phyloP scores from a whole-genome alignment of 2,797 vertebrate species.

The Hippoglossus hippoglossus region DNA sequence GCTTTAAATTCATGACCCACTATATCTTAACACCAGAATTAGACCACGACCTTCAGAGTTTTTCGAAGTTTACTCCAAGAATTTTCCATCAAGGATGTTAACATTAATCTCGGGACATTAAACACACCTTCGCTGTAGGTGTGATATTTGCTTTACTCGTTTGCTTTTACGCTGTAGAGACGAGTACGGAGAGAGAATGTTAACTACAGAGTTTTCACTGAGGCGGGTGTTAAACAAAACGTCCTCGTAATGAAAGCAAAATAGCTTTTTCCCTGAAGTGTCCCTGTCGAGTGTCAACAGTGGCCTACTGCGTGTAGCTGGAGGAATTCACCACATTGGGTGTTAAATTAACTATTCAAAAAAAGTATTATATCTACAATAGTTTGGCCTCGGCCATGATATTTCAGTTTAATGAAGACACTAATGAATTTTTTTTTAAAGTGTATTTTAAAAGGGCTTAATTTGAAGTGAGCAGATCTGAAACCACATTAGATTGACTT shows the following conservation, averaged over 20 bases:
- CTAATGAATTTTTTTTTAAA: too few relatives aligned
- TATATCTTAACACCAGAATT: neutral
- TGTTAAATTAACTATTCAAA: too few relatives aligned
- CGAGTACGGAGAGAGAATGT: conserved; percentile 1
- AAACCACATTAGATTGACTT: too few relatives aligned
- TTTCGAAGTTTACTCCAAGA: neutral
- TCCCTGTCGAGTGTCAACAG: too few relatives aligned
- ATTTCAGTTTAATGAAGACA: too few relatives aligned
- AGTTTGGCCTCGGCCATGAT: too few relatives aligned
- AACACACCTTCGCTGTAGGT: neutral
- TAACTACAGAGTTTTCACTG: neutral
- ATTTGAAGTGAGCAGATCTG: too few relatives aligned
- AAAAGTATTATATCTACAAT: too few relatives aligned
- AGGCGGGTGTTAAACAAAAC: neutral
- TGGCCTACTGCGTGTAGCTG: too few relatives aligned
- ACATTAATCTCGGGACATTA: neutral
- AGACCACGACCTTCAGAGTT: neutral
- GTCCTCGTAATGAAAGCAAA: neutral
- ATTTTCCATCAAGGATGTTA: neutral
- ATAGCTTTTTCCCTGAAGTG: neutral
- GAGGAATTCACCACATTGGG: too few relatives aligned
- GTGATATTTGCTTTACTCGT: neutral
- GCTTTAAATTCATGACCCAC: neutral
- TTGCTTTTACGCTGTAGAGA: neutral
- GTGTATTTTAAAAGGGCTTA: too few relatives aligned